These are phyloP conservation scores for Kryptolebias ocellatus DNA, from an alignment of 2,797 vertebrate genomes.

Conservation along the genomic window DNA sequence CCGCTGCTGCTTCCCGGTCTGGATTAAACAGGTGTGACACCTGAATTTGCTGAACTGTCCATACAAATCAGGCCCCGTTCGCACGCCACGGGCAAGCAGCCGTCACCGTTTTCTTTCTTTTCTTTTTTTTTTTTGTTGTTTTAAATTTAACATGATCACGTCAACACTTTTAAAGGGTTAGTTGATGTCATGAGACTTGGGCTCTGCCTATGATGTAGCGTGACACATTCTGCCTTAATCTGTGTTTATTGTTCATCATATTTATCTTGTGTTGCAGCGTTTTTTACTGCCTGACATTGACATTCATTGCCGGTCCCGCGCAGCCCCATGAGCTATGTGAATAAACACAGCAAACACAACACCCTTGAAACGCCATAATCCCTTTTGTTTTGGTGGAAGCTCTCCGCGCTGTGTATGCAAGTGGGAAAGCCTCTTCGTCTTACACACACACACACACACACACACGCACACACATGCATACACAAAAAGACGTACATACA, in stretches of 20 bases:
- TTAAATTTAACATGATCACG: constrained; percentile 71
- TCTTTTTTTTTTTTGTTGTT: too few relatives aligned
- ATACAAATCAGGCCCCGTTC: constrained; percentile 49
- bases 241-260: constrained; percentile 79
- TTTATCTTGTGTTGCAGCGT: constrained; percentile 79
- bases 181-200: constrained; percentile 77
- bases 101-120: constrained; percentile 58
- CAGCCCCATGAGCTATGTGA: constrained; percentile 80
- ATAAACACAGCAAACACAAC: constrained; percentile 81
- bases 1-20: constrained; percentile 20
- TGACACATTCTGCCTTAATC: constrained; percentile 81
- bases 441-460: constrained; percentile 43
- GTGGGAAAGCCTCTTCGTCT: constrained; percentile 76
- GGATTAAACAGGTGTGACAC: constrained; percentile 68
- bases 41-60: constrained; percentile 58
- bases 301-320: constrained; percentile 76
- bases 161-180: constrained; percentile 75
- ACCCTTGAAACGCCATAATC: constrained; percentile 83
- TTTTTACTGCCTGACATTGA: constrained; percentile 76
- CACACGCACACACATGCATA: constrained; percentile 15
- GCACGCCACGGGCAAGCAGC: constrained; percentile 52
- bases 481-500: constrained; percentile 43
- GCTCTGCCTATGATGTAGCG: constrained; percentile 67
- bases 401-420: constrained; percentile 79
- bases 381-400: constrained; percentile 83